Base-by-base conservation (phyloP, 2,113 vertebrate species). In the Phaetusa simplex region DNA sequence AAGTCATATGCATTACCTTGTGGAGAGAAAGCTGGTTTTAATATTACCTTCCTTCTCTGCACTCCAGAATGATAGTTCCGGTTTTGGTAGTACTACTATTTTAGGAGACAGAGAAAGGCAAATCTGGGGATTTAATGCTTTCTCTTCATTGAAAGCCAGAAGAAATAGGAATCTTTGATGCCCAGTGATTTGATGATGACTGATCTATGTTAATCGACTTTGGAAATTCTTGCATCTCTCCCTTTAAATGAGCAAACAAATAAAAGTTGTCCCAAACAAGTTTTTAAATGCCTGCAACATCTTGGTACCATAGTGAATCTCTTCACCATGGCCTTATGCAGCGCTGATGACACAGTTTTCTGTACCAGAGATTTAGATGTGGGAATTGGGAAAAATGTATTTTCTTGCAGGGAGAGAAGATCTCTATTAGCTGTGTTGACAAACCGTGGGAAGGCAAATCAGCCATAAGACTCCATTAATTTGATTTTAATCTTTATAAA, bases 401-500 rank as follows among this genome's bases (percentile, higher is more conserved):
- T 93, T 94, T 69, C 43, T 64, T 76, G 21, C 23, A 76, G 30
- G 73, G 34, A 87, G 66, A 42, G 36, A 61, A 56, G 47, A 66
- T 85, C 56, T 85, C 78, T 72, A 30, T 86, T 96, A 92, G 62
- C 27, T 82, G 47, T 64, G 82, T 90, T 91, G 81, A 85, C 93
- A 94, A 91, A 94, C 38, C 0, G 0, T 62, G 71, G 24, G 43
- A 88, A 94, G 59, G 40, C 38, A 90, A 93, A 94, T 77, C 84
- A 92, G 67, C 45, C 14, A 9, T 93, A 93, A 96, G 72, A 58
- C 71, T 83, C 52, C 21, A 43, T 84, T 97, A 91, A 95, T 94
- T 96, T 95, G 82, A 85, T 94, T 94, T 95, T 96, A 96, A 96
- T 96, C 86, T 97, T 82, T 89, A 93, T 95, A 97, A 95, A 95